Evolutionary conservation across 2,888 invertebrate genomes (phyloP).

Genomic region (Dascillus cervinus): DNA sequence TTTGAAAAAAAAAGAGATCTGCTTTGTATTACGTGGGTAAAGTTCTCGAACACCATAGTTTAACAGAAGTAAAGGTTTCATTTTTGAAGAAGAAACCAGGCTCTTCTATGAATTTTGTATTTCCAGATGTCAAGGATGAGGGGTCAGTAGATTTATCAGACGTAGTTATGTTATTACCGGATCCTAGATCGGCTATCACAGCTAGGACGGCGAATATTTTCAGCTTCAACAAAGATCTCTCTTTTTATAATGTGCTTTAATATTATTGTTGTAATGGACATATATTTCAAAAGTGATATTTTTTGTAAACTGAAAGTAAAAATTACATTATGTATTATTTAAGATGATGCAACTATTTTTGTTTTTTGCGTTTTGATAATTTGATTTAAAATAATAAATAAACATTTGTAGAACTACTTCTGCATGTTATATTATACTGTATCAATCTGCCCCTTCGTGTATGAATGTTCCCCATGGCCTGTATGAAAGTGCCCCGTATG

Average conservation of each 20-base stretch:
- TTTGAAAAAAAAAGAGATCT: slow-evolving; percentile 10
- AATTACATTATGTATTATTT: no score
- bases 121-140: no score
- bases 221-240: slow-evolving; percentile 4
- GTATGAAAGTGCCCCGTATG: no score
- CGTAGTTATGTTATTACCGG: slow-evolving; percentile 11
- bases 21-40: slow-evolving; percentile 7
- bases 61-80: slow-evolving; percentile 4
- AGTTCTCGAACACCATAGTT: slow-evolving; percentile 5
- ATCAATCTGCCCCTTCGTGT: no score
- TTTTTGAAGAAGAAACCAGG: slow-evolving; percentile 6
- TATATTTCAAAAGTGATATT: neutral
- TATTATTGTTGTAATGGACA: neutral
- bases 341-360: no score
- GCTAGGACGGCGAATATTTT: slow-evolving; percentile 3
- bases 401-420: no score
- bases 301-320: neutral
- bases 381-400: no score
- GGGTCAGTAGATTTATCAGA: no score
- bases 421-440: no score
- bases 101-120: no score
- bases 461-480: no score
- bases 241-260: slow-evolving; percentile 4
- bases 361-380: no score
- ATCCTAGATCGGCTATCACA: slow-evolving; percentile 6